A percentile compares a stretch with the other conserved stretches of the same genome.
These are phyloP conservation scores for Rhodeus uyekii DNA, from an alignment of 2,797 vertebrate genomes.

Conservation along the genomic window DNA sequence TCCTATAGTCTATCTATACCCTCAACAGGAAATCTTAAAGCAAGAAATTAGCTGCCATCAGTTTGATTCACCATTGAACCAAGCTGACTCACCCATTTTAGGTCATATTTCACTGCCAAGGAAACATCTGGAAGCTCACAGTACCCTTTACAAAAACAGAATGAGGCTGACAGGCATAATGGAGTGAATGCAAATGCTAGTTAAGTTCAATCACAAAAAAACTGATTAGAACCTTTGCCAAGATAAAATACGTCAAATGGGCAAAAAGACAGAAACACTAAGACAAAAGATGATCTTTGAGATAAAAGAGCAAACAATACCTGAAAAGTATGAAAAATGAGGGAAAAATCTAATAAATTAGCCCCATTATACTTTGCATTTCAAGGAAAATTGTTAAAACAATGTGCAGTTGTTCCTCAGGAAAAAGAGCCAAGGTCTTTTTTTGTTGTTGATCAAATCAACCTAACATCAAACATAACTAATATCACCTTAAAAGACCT, in stretches of 20 bases:
- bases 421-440: too few species aligned
- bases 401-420: too few species aligned
- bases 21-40: constrained; percentile 13
- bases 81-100: constrained; percentile 24
- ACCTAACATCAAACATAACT: too few species aligned
- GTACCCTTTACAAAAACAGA: constrained; percentile 7
- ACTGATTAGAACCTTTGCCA: not conserved
- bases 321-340: not conserved
- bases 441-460: too few species aligned
- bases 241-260: not conserved
- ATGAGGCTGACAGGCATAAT: constrained; percentile 18
- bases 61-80: constrained; percentile 3
- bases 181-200: constrained; percentile 13
- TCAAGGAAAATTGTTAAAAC: too few species aligned
- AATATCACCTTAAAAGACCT: too few species aligned
- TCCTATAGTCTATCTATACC: not conserved
- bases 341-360: not conserved
- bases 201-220: not conserved
- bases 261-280: not conserved
- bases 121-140: constrained; percentile 41
- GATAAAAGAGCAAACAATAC: not conserved
- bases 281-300: not conserved
- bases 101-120: constrained; percentile 36
- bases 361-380: not conserved
- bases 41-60: constrained; percentile 19